These are phyloP conservation scores for Chydorus sphaericus DNA, from an alignment of 2,888 invertebrate species.

Conservation along the genomic window DNA sequence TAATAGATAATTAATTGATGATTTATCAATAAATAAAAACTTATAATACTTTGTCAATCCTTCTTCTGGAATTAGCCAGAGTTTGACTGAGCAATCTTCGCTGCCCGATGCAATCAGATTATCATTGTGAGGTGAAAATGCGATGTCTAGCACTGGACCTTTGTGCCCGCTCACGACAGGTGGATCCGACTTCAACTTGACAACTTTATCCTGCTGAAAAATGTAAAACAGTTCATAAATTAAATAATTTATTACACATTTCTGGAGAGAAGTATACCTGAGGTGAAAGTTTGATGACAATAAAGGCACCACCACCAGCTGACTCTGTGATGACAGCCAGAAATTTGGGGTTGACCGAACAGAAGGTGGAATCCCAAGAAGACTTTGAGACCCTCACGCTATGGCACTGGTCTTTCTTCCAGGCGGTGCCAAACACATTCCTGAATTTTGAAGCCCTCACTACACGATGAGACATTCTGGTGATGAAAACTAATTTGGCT, in stretches of 20 bases:
- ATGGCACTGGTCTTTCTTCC: slow-evolving; percentile 92
- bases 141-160: slow-evolving; percentile 88
- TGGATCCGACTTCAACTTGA: slow-evolving; percentile 83
- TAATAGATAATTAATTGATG: background rate
- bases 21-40: background rate
- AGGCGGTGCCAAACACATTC: slow-evolving; percentile 81
- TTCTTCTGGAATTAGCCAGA: slow-evolving; percentile 90
- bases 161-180: slow-evolving; percentile 92
- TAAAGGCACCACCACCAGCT: slow-evolving; percentile 89
- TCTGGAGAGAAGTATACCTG: background rate
- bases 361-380: slow-evolving; percentile 96
- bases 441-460: slow-evolving; percentile 96
- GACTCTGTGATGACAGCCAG: slow-evolving; percentile 93
- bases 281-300: slow-evolving; percentile 61
- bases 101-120: slow-evolving; percentile 95
- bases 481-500: too few relatives aligned
- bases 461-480: slow-evolving; percentile 89
- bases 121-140: slow-evolving; percentile 98
- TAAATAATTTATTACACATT: background rate
- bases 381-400: slow-evolving; percentile 94
- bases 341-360: slow-evolving; percentile 96
- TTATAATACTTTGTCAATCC: slow-evolving; percentile 45
- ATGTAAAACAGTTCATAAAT: background rate
- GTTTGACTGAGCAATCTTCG: slow-evolving; percentile 91
- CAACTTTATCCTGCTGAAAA: slow-evolving; percentile 48